Evolutionary conservation across 1,140 invertebrate species (phyloP).

Genomic region (Apis dorsata): DNA sequence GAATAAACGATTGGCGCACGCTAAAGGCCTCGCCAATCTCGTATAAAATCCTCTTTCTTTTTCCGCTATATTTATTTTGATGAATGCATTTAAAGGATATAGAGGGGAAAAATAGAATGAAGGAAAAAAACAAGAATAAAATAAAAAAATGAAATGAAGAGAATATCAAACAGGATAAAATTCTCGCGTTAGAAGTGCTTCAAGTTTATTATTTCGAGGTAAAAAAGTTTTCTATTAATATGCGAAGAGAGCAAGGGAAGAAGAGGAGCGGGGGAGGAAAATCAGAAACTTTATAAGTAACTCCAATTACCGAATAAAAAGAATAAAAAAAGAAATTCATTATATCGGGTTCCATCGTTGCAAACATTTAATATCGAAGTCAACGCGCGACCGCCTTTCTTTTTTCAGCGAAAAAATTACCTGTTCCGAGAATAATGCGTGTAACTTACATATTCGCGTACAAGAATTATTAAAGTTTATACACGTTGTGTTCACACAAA

Average conservation of each 20-base stretch:
- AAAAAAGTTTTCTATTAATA: conserved; percentile 46
- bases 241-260: background rate
- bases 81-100: conserved; percentile 30
- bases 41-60: conserved; percentile 42
- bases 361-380: conserved; percentile 36
- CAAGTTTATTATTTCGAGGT: conserved; percentile 43
- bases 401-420: background rate
- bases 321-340: conserved; percentile 27
- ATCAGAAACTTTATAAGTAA: conserved; percentile 32
- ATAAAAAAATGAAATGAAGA: background rate
- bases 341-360: conserved; percentile 13
- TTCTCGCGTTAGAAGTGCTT: conserved; percentile 11
- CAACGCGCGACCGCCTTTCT: background rate
- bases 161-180: background rate
- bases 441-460: background rate
- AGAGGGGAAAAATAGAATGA: no score
- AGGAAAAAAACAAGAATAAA: no score
- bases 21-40: conserved; percentile 29
- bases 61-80: conserved; percentile 57
- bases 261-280: background rate
- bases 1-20: conserved; percentile 32
- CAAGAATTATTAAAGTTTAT: background rate
- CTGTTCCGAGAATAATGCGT: background rate
- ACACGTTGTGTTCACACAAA: background rate
- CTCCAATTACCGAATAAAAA: conserved; percentile 46